These are phyloP conservation scores for Sicus ferrugineus DNA, from an alignment of 2,888 invertebrate genomes.

Conservation along the genomic window DNA sequence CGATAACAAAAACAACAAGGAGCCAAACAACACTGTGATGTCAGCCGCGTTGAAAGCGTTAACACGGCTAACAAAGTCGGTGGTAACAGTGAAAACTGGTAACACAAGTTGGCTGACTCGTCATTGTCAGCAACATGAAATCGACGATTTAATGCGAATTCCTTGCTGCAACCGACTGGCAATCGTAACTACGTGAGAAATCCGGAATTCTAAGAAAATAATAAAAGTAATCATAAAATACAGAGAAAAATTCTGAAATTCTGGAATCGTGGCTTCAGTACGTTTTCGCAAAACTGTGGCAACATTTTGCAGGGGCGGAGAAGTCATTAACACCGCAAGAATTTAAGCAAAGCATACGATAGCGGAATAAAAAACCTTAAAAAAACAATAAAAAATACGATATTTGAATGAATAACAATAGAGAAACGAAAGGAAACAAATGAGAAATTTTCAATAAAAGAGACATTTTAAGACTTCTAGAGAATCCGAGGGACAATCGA, in stretches of 20 bases:
- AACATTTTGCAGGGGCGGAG: background rate
- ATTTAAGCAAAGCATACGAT: conserved; percentile 1
- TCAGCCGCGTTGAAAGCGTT: conserved; percentile 6
- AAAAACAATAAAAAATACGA: background rate
- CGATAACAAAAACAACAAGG: background rate
- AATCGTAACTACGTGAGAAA: background rate
- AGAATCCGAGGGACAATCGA: no score
- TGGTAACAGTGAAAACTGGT: conserved; percentile 7
- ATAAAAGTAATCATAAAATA: background rate
- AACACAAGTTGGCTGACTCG: background rate
- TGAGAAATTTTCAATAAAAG: background rate
- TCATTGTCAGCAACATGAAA: background rate
- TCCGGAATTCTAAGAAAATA: background rate
- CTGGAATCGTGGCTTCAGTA: background rate
- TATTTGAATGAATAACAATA: background rate
- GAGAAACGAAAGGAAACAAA: background rate
- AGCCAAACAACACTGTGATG: conserved; percentile 9
- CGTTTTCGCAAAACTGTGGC: background rate
- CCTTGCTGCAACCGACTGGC: background rate
- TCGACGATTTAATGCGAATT: conserved; percentile 12
- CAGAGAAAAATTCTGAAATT: background rate
- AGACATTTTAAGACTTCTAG: no score
- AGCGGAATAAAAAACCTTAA: no score
- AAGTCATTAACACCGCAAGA: conserved; percentile 6
- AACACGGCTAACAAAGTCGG: conserved; percentile 12